Conservation (phyloP, 2,888 invertebrate species). For the Lasioglossum pauxillum region DNA sequence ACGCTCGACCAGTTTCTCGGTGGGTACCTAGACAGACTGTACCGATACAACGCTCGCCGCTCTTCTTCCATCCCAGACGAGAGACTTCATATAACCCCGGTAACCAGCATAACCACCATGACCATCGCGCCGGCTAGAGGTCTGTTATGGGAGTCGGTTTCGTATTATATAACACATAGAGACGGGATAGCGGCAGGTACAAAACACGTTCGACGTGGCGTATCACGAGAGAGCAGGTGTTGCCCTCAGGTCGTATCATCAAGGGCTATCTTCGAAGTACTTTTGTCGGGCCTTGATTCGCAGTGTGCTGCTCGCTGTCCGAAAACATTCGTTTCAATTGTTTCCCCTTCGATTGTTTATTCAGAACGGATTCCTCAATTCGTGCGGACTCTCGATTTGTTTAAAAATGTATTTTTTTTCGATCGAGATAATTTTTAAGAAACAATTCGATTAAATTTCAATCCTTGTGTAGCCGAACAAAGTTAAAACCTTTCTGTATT, state of each 20-base stretch:
- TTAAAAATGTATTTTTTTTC: not conserved
- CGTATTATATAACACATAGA: slow-evolving; percentile 69
- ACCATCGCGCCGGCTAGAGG: slow-evolving; percentile 45
- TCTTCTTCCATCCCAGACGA: slow-evolving; percentile 67
- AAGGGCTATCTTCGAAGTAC: slow-evolving; percentile 49
- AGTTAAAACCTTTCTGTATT: no score
- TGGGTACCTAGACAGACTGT: slow-evolving; percentile 55
- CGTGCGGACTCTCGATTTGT: not conserved
- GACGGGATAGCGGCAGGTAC: slow-evolving; percentile 46
- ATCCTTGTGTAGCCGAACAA: no score
- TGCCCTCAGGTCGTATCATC: slow-evolving; percentile 70
- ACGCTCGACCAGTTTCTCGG: slow-evolving; percentile 44
- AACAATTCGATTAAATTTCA: no score
- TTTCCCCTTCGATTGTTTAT: not conserved
- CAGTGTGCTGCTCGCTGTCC: not conserved
- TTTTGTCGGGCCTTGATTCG: slow-evolving; percentile 36
- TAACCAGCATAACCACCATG: slow-evolving; percentile 70
- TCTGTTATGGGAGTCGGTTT: slow-evolving; percentile 55
- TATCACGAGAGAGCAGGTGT: slow-evolving; percentile 75
- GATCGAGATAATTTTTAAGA: no score
- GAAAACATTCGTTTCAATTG: not conserved
- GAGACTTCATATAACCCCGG: slow-evolving; percentile 70
- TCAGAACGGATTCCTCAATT: not conserved
- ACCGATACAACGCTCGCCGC: slow-evolving; percentile 60
- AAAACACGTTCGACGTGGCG: slow-evolving; percentile 58